Percentiles rank a stretch among this genome's conserved stretches.
Conservation (phyloP, 1,140 invertebrate genomes). For the Trichoplusia ni region DNA sequence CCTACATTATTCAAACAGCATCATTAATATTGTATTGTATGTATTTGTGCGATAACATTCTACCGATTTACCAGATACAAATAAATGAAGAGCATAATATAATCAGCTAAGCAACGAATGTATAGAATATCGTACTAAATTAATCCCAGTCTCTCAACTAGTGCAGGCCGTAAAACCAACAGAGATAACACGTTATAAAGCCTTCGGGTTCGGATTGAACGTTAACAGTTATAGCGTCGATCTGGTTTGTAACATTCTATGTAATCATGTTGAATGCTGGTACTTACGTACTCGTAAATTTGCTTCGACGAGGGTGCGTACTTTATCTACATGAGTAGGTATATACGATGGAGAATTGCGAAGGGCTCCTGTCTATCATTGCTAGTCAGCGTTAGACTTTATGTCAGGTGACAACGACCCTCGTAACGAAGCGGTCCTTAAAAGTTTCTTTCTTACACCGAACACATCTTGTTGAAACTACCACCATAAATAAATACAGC, state of each 20-base stretch:
- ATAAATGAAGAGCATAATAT: constrained; percentile 10
- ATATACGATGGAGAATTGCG: background rate
- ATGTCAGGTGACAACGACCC: background rate
- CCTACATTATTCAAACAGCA: too few species aligned
- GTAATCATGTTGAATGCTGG: constrained; percentile 19
- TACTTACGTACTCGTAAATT: constrained; percentile 22
- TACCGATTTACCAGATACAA: too few species aligned
- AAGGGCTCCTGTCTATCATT: background rate
- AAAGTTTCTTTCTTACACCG: too few species aligned
- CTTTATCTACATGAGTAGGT: constrained; percentile 1
- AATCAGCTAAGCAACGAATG: constrained; percentile 17
- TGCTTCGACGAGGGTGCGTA: background rate
- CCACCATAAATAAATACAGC: too few species aligned
- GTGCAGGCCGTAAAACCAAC: constrained; percentile 17
- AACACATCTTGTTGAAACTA: too few species aligned
- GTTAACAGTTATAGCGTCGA: constrained; percentile 14
- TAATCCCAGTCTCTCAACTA: constrained; percentile 17
- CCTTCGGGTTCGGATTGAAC: constrained; percentile 21
- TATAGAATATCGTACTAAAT: background rate
- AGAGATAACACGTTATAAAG: constrained; percentile 18
- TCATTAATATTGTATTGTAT: too few species aligned
- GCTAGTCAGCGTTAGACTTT: background rate
- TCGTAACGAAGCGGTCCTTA: background rate
- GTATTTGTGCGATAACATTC: too few species aligned
- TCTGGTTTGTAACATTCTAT: constrained; percentile 18